Conservation (phyloP, 2,113 vertebrate genomes). For the Salvelinus namaycush region DNA sequence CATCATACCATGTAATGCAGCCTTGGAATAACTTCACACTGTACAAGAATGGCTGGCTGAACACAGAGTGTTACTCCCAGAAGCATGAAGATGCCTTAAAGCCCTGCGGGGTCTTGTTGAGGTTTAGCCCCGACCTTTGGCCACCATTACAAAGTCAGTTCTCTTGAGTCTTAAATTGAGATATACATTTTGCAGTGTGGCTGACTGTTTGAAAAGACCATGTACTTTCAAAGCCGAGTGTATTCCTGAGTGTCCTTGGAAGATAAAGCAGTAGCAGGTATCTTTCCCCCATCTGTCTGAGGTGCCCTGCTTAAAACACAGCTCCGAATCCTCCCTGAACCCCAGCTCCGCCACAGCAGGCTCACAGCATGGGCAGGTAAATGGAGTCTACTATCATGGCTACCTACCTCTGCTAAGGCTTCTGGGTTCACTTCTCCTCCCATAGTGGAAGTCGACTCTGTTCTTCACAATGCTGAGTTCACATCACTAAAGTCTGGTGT, state of each 20-base stretch:
- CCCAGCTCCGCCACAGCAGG: slow-evolving; percentile 6
- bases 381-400: not conserved
- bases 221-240: not conserved
- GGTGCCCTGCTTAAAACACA: not conserved
- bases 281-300: not conserved
- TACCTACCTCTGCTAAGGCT: not conserved
- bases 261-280: not conserved
- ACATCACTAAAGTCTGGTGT: not conserved
- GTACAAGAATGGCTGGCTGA: too few relatives aligned
- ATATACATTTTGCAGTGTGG: slow-evolving; percentile 7
- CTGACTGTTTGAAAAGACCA: not conserved
- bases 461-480: not conserved
- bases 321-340: not conserved
- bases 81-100: not conserved
- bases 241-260: not conserved
- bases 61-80: not conserved
- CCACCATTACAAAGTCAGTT: too few relatives aligned
- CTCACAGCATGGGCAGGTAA: slow-evolving; percentile 7
- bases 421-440: not conserved
- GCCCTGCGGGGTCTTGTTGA: not conserved
- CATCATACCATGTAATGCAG: too few relatives aligned
- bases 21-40: too few relatives aligned
- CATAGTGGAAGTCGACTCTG: not conserved
- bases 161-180: not conserved
- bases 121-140: too few relatives aligned